Evolutionary conservation across 2,797 vertebrate genomes (phyloP), one percentile per base, ranked within the genome.

Genomic region (Tinamus major): DNA sequence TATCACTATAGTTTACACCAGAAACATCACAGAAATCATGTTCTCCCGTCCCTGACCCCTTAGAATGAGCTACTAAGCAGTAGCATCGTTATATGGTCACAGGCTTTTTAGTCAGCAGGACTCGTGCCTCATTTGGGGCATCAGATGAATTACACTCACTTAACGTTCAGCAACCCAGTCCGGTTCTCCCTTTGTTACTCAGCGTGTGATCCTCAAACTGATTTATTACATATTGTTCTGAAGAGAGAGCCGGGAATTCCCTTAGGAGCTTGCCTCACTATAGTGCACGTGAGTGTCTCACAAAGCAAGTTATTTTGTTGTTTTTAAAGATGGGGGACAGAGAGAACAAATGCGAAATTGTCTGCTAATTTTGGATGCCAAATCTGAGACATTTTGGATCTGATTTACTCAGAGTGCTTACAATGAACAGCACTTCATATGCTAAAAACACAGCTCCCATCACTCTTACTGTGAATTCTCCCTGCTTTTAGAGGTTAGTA

Each of bases 191-290:
- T 93, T 93, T 69, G 70, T 76, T 88, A 62, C 90, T 92, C 80
- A 51, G 88, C 93, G 86, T 95, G 95, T 91, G 90, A 93, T 75
- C 93, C 56, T 88, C 74, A 59, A 65, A 90, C 48, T 86, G 88
- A 95, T 96, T 93, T 93, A 96, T 76, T 94, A 81, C 59, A 20
- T 76, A 95, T 95, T 95, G 88, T 95, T 95, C 85, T 84, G 59
- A 88, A 91, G 78, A 88, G 7, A 39, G 55, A 88, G 78, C 70
- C 69, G 72, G 71, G 59, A 90, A 94, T 76, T 81, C 90, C 90
- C 88, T 79, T 35, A 84, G 67, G 90, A 94, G n/a, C 75, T 91
- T 87, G 79, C 68, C 85, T 91, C 37, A 71, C 58, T 80, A 19
- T 49, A 87, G 37, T 29, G 49, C 37, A 44, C 6, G 9, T 55